Evolutionary conservation across 2,113 vertebrate species (phyloP).

Genomic region (Apteryx mantelli): DNA sequence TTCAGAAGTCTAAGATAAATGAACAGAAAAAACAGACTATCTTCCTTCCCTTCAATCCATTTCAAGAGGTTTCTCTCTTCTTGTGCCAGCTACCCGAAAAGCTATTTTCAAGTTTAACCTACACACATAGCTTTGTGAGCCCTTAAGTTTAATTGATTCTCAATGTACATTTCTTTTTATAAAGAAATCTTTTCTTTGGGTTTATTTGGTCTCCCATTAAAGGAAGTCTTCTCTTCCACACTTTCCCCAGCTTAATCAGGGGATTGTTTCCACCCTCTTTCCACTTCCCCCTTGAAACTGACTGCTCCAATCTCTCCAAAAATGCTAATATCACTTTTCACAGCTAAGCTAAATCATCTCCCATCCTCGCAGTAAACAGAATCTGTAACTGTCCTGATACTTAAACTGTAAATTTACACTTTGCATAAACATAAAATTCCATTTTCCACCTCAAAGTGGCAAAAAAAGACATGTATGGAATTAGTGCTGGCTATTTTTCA

Average conservation of each 20-base stretch:
- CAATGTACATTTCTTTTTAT: too few relatives aligned
- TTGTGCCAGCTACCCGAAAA: background rate
- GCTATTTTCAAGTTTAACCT: background rate
- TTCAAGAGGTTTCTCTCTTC: background rate
- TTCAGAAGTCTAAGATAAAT: background rate
- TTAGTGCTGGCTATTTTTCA: background rate
- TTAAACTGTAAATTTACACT: background rate
- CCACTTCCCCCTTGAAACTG: background rate
- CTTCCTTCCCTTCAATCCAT: background rate
- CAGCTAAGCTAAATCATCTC: background rate
- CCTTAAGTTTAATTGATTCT: too few relatives aligned
- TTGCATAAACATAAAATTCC: background rate
- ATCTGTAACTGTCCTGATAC: background rate
- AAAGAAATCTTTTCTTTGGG: too few relatives aligned
- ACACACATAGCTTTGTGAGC: background rate
- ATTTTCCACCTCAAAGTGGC: background rate
- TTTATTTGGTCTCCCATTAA: too few relatives aligned
- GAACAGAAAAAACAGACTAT: background rate
- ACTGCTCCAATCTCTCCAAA: background rate
- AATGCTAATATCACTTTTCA: background rate
- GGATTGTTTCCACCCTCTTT: background rate
- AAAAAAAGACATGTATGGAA: background rate
- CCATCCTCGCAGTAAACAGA: background rate
- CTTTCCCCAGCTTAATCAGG: too few relatives aligned
- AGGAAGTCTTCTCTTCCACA: too few relatives aligned